Percentiles rank a stretch among this genome's conserved stretches.
Conservation (phyloP, 2,888 invertebrate genomes). For the Drosophila antonietae region DNA sequence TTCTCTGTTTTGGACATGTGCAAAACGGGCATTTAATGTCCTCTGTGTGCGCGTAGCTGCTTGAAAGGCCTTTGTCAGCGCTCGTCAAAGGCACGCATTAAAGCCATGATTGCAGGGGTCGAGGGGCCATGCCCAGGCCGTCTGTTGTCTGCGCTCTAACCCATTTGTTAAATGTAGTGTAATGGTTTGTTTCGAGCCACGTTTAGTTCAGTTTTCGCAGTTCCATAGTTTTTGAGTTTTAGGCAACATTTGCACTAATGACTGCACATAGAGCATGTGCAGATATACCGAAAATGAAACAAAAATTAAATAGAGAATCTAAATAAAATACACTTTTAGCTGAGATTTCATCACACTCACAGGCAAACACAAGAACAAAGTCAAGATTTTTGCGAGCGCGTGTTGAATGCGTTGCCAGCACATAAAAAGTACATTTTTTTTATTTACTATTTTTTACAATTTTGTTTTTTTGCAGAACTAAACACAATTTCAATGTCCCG, state of each 20-base stretch:
- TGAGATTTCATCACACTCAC: conserved; percentile 38
- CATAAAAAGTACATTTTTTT: conserved; percentile 14
- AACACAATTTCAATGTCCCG: conserved; percentile 61
- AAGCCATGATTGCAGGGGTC: conserved; percentile 26
- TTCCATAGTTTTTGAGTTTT: conserved; percentile 63
- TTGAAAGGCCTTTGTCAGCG: conserved; percentile 62
- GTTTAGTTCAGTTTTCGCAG: conserved; percentile 49
- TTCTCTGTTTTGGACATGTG: conserved; percentile 71
- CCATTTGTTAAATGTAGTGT: conserved; percentile 78
- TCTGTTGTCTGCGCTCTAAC: conserved; percentile 42
- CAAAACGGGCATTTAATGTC: conserved; percentile 66
- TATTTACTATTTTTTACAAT: conserved; percentile 9
- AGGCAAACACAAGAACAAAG: conserved; percentile 18
- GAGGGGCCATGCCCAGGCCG: neutral
- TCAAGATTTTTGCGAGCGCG: conserved; percentile 7
- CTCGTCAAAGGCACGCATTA: conserved; percentile 55
- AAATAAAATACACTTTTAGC: conserved; percentile 20
- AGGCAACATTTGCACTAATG: conserved; percentile 71
- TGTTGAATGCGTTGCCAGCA: conserved; percentile 17
- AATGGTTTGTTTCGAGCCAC: conserved; percentile 65
- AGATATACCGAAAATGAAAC: conserved; percentile 7
- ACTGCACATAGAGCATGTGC: conserved; percentile 66
- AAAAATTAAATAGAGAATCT: neutral
- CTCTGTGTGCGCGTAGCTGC: conserved; percentile 36
- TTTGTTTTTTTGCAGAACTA: conserved; percentile 37